phyloP scores from a whole-genome alignment of 2,797 vertebrate genomes.

The Falco naumanni region DNA sequence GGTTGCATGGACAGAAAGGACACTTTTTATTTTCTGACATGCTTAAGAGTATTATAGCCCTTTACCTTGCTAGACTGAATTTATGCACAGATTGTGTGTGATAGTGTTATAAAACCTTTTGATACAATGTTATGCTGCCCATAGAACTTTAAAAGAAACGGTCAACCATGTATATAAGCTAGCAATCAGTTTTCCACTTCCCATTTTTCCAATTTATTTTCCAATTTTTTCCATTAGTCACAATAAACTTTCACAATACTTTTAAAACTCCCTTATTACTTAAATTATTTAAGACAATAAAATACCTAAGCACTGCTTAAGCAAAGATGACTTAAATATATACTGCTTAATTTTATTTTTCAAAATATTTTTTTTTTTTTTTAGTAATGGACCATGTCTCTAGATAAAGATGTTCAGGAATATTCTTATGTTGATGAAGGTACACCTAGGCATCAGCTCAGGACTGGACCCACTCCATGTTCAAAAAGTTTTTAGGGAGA shows the following conservation, averaged over 20 bases:
- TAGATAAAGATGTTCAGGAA: not conserved
- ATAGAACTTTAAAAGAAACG: not conserved
- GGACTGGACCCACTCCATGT: not conserved
- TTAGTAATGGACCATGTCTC: not conserved
- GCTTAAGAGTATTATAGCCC: not conserved
- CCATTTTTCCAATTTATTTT: not conserved
- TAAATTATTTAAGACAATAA: not conserved
- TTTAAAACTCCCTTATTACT: not conserved
- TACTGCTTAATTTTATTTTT: not conserved
- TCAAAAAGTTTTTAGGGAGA: not conserved
- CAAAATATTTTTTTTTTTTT: not conserved
- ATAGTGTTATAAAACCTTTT: not conserved
- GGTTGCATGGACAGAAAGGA: not conserved
- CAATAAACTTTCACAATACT: not conserved
- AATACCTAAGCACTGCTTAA: not conserved
- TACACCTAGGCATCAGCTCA: not conserved
- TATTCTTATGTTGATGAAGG: not conserved
- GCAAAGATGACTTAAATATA: not conserved
- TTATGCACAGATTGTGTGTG: not conserved
- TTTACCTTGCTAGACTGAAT: not conserved
- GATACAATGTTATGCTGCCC: not conserved
- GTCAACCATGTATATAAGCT: not conserved
- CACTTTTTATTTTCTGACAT: not conserved
- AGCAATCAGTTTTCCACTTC: not conserved
- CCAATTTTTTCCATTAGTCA: not conserved